Base-by-base conservation (phyloP, 2,797 vertebrate species). In the Sebastes iracundus region DNA sequence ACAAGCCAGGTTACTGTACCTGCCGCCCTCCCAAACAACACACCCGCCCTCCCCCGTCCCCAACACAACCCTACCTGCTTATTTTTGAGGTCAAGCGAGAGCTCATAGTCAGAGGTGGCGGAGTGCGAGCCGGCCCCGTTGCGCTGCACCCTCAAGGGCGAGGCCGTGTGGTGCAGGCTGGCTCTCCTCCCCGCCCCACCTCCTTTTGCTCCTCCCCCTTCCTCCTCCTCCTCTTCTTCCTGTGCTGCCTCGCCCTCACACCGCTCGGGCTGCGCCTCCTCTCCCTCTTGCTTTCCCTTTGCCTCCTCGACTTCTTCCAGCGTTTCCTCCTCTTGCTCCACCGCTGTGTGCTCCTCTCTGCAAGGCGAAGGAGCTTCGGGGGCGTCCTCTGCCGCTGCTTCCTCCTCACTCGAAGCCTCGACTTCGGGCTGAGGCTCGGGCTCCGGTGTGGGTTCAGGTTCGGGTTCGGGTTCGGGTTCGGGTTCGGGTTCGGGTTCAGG, bases 11-110 rank as follows among this genome's bases (percentile, higher is more conserved):
- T 53, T 28, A 82, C 72, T 59, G 70, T 28, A 68, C 79, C 66
- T 52, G 38, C 72, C 12, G 18, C 53, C 75, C 58, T 25, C 84
- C 61, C 77, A 75, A 64, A 84, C 71, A 76, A 60, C 79, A 92
- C 86, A 90, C 67, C 93, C 28, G 27, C 83, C 89, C 92, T 88
- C 79, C 72, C 87, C 90, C 73, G 83, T 92, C 91, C 72, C 82
- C 89, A 83, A 92, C 88, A 90, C 90, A 90, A 85, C 95, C 96
- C 94, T 96, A 99, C 98, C 98, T 99, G 98, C 97, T 99, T 99
- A 96, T 98, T 99, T 97, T 99, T 99, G 97, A 99, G 97, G 96
- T 99, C 98, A 96, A 99, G 97, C 85, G 98, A 99, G 95, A 99
- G 97, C 94, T 99, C 98, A 96, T 99, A 99, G 95, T 99, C 97